Percentiles rank a stretch among this genome's conserved stretches.
Conservation (phyloP, 2,797 vertebrate species). For the Gouania willdenowi region DNA sequence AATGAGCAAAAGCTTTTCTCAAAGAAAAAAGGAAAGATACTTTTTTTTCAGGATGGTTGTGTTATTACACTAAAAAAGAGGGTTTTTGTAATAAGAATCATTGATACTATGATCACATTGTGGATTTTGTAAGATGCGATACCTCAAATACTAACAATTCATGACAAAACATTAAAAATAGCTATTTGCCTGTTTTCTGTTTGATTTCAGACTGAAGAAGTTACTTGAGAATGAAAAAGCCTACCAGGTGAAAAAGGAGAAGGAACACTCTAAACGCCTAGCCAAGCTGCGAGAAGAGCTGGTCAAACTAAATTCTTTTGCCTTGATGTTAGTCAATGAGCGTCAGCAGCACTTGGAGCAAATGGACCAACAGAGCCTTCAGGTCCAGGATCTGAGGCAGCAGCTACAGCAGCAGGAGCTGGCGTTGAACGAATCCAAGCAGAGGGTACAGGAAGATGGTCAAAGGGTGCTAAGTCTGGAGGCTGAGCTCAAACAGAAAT, state of each 20-base stretch:
- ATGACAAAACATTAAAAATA: too few species aligned
- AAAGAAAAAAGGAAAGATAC: too few species aligned
- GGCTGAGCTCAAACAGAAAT: conserved; percentile 86
- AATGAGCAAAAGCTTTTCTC: too few species aligned
- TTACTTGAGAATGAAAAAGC: conserved; percentile 95
- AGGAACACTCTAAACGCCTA: conserved; percentile 87
- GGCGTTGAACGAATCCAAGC: conserved; percentile 76
- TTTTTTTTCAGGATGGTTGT: too few species aligned
- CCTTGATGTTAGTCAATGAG: conserved; percentile 97
- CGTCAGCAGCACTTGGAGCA: conserved; percentile 95
- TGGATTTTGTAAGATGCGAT: too few species aligned
- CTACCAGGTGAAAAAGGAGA: conserved; percentile 91
- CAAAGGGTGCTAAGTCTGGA: conserved; percentile 85
- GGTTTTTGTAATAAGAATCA: too few species aligned
- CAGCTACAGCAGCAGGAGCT: conserved; percentile 88
- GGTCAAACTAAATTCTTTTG: conserved; percentile 94
- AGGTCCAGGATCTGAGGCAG: conserved; percentile 87
- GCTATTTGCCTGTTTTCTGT: too few species aligned
- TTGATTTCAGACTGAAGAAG: conserved; percentile 89
- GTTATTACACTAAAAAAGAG: too few species aligned
- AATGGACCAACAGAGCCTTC: conserved; percentile 90
- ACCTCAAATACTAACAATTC: too few species aligned
- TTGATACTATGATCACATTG: too few species aligned
- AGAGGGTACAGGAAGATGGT: conserved; percentile 83
- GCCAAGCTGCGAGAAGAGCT: conserved; percentile 89